A percentile compares a stretch with the other conserved stretches of the same genome.
Conservation (phyloP, 2,797 vertebrate species). For the Loriculus beryllinus region DNA sequence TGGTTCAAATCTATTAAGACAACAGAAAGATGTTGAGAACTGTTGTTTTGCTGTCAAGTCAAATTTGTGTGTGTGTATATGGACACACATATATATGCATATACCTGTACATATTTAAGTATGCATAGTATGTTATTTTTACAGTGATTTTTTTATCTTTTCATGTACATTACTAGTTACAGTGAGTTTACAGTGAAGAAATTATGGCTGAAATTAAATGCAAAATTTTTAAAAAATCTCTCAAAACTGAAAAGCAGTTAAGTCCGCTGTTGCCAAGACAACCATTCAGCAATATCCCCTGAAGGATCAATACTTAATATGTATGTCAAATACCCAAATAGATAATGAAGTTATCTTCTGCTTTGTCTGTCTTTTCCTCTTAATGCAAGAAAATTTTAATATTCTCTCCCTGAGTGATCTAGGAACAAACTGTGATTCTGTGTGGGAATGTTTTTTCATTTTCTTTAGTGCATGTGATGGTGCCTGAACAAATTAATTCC, state of each 20-base stretch:
- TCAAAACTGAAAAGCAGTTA: not conserved
- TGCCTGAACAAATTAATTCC: not conserved
- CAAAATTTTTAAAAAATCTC: not conserved
- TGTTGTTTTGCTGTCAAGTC: not conserved
- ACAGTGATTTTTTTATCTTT: not conserved
- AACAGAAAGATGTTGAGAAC: not conserved
- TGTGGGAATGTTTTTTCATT: not conserved
- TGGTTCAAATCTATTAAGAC: not conserved
- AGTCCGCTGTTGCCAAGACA: not conserved
- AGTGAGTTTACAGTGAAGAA: not conserved
- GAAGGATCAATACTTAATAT: not conserved
- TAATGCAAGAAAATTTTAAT: not conserved
- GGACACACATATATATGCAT: fast-evolving
- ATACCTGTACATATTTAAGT: not conserved
- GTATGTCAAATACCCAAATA: not conserved
- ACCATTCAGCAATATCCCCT: not conserved
- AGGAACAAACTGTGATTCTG: not conserved
- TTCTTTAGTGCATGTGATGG: not conserved
- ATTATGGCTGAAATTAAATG: not conserved
- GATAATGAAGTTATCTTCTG: not conserved
- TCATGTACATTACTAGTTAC: fast-evolving
- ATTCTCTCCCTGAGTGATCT: not conserved
- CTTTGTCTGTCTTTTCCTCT: not conserved
- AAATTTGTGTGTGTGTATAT: not conserved
- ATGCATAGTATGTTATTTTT: not conserved